Conservation (phyloP, 2,797 vertebrate species). For the Microcaecilia unicolor region DNA sequence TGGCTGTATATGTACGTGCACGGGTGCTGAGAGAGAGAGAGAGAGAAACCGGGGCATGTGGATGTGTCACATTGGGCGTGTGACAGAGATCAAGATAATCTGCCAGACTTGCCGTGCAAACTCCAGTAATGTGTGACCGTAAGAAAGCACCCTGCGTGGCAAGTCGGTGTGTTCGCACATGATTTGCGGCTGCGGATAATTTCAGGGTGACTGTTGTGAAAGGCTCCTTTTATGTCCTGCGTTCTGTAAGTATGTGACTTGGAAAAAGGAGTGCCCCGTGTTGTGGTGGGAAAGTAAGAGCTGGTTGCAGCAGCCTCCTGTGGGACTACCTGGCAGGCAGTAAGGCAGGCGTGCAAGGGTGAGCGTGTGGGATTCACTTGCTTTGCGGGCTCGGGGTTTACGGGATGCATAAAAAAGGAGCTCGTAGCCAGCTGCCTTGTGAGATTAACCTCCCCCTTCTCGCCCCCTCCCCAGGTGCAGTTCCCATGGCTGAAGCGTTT, state of each 20-base stretch:
- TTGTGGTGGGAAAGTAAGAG: no score
- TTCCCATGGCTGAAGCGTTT: not conserved
- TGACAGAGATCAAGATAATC: slow-evolving; percentile 3
- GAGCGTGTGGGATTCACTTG: no score
- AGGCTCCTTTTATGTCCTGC: no score
- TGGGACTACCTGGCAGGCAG: no score
- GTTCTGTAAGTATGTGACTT: no score
- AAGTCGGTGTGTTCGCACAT: not conserved
- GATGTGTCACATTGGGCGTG: slow-evolving; percentile 15
- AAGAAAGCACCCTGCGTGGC: not conserved
- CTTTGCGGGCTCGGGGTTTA: no score
- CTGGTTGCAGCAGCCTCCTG: no score
- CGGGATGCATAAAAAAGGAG: no score
- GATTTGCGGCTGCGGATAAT: no score
- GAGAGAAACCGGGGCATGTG: slow-evolving; percentile 1
- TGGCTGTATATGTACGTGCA: not conserved
- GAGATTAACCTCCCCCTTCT: slow-evolving; percentile 30
- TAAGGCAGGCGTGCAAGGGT: no score
- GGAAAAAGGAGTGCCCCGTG: no score
- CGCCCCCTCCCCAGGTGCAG: slow-evolving; percentile 21
- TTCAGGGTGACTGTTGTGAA: no score
- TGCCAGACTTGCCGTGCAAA: slow-evolving; percentile 10
- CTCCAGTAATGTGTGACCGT: slow-evolving; percentile 6
- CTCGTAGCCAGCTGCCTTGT: slow-evolving; percentile 28
- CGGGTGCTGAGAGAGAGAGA: not conserved